Evolutionary conservation across 2,888 invertebrate genomes (phyloP).

Genomic region (Hirtodrosophila cameraria): DNA sequence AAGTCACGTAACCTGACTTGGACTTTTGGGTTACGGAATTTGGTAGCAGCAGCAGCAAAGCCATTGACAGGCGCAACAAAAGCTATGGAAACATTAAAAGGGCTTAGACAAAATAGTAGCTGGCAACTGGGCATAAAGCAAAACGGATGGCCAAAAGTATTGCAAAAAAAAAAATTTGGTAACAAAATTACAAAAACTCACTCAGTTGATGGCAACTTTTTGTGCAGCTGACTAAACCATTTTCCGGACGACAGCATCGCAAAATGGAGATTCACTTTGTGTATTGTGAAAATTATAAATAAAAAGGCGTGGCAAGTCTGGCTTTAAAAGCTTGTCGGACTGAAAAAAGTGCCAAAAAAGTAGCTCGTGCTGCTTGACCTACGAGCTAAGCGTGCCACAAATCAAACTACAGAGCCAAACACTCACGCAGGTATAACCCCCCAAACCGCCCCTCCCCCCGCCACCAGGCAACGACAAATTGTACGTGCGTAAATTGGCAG

Average conservation of each 20-base stretch:
- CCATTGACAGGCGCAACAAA: conserved; percentile 59
- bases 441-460: background rate
- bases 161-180: background rate
- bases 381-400: conserved; percentile 41
- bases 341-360: conserved; percentile 51
- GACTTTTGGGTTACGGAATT: conserved; percentile 32
- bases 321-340: conserved; percentile 52
- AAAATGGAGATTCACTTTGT: conserved; percentile 53
- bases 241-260: conserved; percentile 66
- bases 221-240: conserved; percentile 31
- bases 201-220: conserved; percentile 8
- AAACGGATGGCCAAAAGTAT: conserved; percentile 1
- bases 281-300: conserved; percentile 51
- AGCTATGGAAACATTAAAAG: conserved; percentile 75
- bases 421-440: conserved; percentile 1
- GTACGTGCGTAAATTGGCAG: conserved; percentile 75
- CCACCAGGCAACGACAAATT: conserved; percentile 38
- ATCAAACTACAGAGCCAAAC: conserved; percentile 32
- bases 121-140: conserved; percentile 16
- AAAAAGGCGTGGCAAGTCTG: conserved; percentile 44
- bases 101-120: conserved; percentile 48
- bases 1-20: conserved; percentile 69
- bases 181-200: conserved; percentile 27
- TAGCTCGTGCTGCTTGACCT: conserved; percentile 31
- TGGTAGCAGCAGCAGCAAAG: conserved; percentile 31